These are phyloP conservation scores for Solen grandis DNA, from an alignment of 1,140 invertebrate species.

Conservation along the genomic window DNA sequence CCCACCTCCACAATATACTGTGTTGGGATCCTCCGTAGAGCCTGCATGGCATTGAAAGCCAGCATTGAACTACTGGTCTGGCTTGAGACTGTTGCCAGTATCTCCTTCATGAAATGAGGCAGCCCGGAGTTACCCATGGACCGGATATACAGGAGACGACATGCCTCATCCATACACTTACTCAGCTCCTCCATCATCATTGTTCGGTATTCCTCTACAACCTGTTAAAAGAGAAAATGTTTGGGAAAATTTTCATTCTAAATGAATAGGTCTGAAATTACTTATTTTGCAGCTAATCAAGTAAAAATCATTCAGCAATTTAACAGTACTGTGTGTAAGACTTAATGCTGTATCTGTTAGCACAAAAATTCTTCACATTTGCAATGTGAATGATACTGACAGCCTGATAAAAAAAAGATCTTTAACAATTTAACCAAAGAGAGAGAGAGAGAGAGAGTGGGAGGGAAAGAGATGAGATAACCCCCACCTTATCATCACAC, in stretches of 20 bases:
- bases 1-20: constrained; percentile 48
- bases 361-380: too few species aligned
- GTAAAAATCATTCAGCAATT: too few species aligned
- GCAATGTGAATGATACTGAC: too few species aligned
- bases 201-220: constrained; percentile 66
- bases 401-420: too few species aligned
- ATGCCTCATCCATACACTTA: constrained; percentile 70
- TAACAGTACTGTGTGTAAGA: too few species aligned
- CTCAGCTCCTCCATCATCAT: constrained; percentile 54
- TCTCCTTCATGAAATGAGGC: constrained; percentile 60
- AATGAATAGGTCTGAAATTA: neutral
- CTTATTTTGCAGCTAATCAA: neutral
- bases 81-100: constrained; percentile 64
- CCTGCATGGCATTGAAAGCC: constrained; percentile 71
- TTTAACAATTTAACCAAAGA: too few species aligned
- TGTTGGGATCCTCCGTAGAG: constrained; percentile 68
- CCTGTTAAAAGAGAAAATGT: constrained; percentile 64
- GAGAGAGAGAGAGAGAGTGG: too few species aligned
- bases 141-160: constrained; percentile 69
- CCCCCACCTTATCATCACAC: constrained; percentile 67
- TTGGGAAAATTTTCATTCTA: neutral
- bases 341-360: too few species aligned
- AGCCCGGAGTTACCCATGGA: constrained; percentile 78
- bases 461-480: too few species aligned
- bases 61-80: constrained; percentile 58